Conservation (phyloP, 1,140 invertebrate genomes). For the Sarcophaga peregrina region DNA sequence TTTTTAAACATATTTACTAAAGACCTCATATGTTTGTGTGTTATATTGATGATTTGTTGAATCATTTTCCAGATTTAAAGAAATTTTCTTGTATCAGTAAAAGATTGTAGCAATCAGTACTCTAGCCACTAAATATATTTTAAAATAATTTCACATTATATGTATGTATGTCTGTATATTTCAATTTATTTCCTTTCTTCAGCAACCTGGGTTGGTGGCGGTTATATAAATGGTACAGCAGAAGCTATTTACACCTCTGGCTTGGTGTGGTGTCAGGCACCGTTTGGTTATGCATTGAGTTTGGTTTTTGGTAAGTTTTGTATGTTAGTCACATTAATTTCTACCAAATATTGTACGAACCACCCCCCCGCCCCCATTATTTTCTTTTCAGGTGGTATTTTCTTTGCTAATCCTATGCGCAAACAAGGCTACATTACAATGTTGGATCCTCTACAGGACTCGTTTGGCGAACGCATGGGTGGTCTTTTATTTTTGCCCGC, state of each 20-base stretch:
- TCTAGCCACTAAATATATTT: too few species aligned
- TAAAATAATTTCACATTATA: too few species aligned
- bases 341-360: not conserved
- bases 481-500: conserved; percentile 96
- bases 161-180: too few species aligned
- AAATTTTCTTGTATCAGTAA: too few species aligned
- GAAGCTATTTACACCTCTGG: conserved; percentile 94
- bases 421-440: conserved; percentile 98
- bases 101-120: too few species aligned
- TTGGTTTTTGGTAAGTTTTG: conserved; percentile 83
- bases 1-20: too few species aligned
- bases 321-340: not conserved
- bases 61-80: too few species aligned
- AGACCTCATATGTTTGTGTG: too few species aligned
- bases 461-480: conserved; percentile 96
- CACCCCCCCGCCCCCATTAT: too few species aligned
- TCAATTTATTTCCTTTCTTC: conserved; percentile 55
- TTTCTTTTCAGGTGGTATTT: conserved; percentile 83
- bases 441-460: conserved; percentile 97
- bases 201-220: conserved; percentile 99
- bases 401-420: conserved; percentile 98
- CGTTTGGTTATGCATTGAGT: conserved; percentile 95
- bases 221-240: conserved; percentile 98
- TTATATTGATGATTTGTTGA: too few species aligned
- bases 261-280: conserved; percentile 96